phyloP scores from a whole-genome alignment of 1,140 invertebrate species.

The Zaprionus inermis region DNA sequence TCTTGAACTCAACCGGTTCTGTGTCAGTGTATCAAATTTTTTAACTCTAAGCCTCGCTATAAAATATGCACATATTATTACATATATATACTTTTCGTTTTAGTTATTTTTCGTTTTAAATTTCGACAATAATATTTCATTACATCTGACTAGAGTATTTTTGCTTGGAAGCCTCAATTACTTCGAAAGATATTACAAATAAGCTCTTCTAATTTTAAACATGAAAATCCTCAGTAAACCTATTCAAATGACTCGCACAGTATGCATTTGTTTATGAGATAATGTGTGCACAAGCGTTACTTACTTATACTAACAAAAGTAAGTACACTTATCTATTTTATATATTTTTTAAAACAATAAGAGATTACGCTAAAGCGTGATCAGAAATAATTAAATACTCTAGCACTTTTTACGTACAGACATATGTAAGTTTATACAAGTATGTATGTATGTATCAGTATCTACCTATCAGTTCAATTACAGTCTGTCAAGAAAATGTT shows the following conservation, averaged over 20 bases:
- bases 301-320: background rate
- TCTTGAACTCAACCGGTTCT: background rate
- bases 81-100: too few relatives aligned
- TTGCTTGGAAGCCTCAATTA: too few relatives aligned
- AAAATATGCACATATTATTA: background rate
- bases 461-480: background rate
- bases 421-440: background rate
- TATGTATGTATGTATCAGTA: background rate
- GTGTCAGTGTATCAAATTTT: background rate
- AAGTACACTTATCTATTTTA: background rate
- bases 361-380: constrained; percentile 12
- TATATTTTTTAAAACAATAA: background rate
- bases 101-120: too few relatives aligned
- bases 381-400: background rate
- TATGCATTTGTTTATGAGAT: background rate
- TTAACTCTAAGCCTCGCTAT: background rate
- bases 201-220: too few relatives aligned
- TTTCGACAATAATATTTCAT: too few relatives aligned
- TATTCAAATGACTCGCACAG: background rate
- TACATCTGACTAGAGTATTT: too few relatives aligned
- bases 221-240: background rate
- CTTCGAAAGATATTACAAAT: too few relatives aligned
- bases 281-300: background rate
- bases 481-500: background rate
- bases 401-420: background rate